Evolutionary conservation across 2,113 vertebrate genomes (phyloP), one percentile per base, ranked within the genome.

Genomic region (Eptesicus fuscus): DNA sequence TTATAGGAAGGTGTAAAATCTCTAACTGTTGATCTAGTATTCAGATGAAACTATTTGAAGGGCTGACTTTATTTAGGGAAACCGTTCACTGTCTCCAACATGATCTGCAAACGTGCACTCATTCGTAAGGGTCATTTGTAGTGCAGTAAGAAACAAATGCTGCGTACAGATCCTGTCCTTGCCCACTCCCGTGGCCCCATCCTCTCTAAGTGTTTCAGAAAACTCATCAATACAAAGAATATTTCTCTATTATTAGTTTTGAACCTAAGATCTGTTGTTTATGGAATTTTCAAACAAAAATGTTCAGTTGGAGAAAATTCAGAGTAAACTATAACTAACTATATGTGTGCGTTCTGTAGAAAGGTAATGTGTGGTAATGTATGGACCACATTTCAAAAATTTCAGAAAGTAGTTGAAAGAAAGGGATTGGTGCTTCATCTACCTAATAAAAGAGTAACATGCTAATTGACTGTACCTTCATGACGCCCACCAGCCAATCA

Each of bases 1-100:
- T 91, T 94, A 90, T 70, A 88, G 11, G 20, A 22, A 16, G 14
- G 78, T 90, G 92, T 23, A 79, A 82, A 88, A 53, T 91, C 65
- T 79, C 94, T 83, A 95, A 51, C 14, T 79, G 51, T 96, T 20
- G 20, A 91, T 88, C 17, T 83, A 0, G 82, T 74, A 83, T 63
- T 83, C 9, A 74, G 40, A 51, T 40, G 30, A 96, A 95, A 70
- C 20, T 79, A 67, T 76, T 77, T 7, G 47, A 76, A 88, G 8
- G 37, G n/a, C 40, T 90, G 30, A 35, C 25, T 79, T 85, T 74
- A 40, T 79, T 59, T 82, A 63, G 63, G 7, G 59, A 76, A 71
- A 84, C 47, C 9, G 30, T 76, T 95, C 59, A 23, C 4, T 61
- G 35, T 70, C 11, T 85, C 14, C 35, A 51, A 8, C 8, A 35